These are phyloP conservation scores for Cliona cf. orientalis DNA, from an alignment of 37 sponge, comb jelly and placozoan species.

Conservation along the genomic window DNA sequence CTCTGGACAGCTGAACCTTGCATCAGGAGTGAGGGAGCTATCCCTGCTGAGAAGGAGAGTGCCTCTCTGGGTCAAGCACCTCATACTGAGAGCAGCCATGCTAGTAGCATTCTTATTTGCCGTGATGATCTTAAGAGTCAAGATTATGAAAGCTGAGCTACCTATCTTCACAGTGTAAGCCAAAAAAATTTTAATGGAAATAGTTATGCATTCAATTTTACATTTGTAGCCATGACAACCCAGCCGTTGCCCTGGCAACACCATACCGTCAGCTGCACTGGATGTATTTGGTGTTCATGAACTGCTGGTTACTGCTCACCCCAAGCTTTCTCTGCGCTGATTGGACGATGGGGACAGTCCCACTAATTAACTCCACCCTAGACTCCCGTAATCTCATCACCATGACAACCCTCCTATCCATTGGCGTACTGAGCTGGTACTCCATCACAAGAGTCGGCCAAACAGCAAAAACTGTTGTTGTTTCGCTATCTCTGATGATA, in stretches of 20 bases:
- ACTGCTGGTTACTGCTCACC: slow-evolving; percentile 73
- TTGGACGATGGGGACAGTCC: slow-evolving; percentile 95
- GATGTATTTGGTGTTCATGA: slow-evolving; percentile 78
- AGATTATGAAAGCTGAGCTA: slow-evolving; percentile 62
- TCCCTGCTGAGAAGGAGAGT: neutral
- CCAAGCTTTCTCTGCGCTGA: slow-evolving; percentile 86
- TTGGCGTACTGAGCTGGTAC: neutral
- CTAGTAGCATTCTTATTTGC: slow-evolving; percentile 20
- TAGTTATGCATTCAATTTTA: neutral
- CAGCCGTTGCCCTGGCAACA: slow-evolving; percentile 63
- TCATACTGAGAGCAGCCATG: slow-evolving; percentile 6
- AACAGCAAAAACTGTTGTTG: slow-evolving; percentile 37
- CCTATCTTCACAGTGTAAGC: slow-evolving; percentile 78
- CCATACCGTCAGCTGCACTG: slow-evolving; percentile 89
- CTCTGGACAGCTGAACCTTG: slow-evolving; percentile 7
- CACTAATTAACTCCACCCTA: slow-evolving; percentile 63
- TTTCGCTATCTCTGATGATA: slow-evolving; percentile 76
- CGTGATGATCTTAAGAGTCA: slow-evolving; percentile 53
- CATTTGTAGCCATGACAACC: slow-evolving; percentile 85
- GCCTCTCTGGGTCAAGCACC: slow-evolving; percentile 20
- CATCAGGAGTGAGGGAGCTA: neutral
- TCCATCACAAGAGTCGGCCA: neutral
- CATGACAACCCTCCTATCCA: slow-evolving; percentile 20
- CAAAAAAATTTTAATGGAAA: neutral
- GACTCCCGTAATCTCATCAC: slow-evolving; percentile 84